Base-by-base conservation (phyloP, 2,797 vertebrate genomes). In the Artibeus lituratus region DNA sequence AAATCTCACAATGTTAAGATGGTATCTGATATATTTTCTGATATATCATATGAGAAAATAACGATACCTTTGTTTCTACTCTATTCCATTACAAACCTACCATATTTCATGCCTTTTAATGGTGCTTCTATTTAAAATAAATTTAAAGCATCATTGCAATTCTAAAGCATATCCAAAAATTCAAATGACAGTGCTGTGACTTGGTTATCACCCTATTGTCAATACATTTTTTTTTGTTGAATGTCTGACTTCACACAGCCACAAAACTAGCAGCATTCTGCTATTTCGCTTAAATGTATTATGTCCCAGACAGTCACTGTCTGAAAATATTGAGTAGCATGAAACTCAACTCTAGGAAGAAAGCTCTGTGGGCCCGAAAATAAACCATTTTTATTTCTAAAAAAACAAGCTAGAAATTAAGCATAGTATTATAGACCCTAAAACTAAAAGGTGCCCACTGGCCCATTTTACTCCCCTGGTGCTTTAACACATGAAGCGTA, bases 171-270 rank as follows among this genome's bases (percentile, higher is more conserved):
- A 70, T 37, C 19, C 90, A 91, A 35, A 87, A 67, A 65, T 93
- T 81, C 57, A 55, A 76, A 73, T 76, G 49, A 67, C 22, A 51
- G 18, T 67, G 16, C 37, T 59, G 9, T 69, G 47, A 74, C 12
- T 93, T 74, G 26, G 8, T 80, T 85, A 80, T 95, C 86, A 94
- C 94, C 65, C 70, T 57, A 92, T 84, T 26, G 76, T 90, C 97
- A 98, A 97, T 95, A 35, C 96, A 96, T 94, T 96, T 94, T 59
- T 59, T n/a, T 57, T 92, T 67, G 83, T 80, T 95, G 93, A 97
- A 72, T 83, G 72, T 55, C 2, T 97, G 94, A 59, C 80, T 93
- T 96, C 18, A 62, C 0, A 0, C 16, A 73, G 35, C 65, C 95
- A 73, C 88, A 88, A 95, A 97, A 80, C 37, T 96, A 77, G 62